These are phyloP conservation scores for Telmatochromis bifrenatus DNA, from an alignment of 2,113 vertebrate species.

Conservation along the genomic window DNA sequence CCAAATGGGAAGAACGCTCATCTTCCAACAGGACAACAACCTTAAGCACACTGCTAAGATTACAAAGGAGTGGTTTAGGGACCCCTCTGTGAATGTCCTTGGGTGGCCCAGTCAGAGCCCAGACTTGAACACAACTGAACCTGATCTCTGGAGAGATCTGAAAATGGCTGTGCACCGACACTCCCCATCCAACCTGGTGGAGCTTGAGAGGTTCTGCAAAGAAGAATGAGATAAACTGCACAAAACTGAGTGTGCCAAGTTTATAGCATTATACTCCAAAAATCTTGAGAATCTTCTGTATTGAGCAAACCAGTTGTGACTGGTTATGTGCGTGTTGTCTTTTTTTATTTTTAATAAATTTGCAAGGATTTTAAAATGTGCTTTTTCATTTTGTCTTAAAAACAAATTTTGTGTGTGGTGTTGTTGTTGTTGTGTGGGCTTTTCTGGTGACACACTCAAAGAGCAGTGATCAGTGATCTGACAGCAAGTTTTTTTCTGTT, in stretches of 20 bases:
- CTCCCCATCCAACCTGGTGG: not conserved
- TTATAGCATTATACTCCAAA: not conserved
- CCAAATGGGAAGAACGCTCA: not conserved
- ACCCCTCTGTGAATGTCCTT: not conserved
- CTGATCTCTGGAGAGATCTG: not conserved
- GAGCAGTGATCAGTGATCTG: not conserved
- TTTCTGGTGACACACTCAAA: not conserved
- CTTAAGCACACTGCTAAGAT: not conserved
- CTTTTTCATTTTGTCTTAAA: not conserved
- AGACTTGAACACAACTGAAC: not conserved
- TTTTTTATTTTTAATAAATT: not conserved
- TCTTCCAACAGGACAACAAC: not conserved
- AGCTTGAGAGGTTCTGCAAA: not conserved
- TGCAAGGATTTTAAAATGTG: not conserved
- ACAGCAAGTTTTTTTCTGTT: not conserved
- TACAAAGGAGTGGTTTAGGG: not conserved
- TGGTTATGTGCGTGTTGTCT: not conserved
- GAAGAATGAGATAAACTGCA: not conserved
- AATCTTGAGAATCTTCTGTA: not conserved
- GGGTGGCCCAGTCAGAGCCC: not conserved
- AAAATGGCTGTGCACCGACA: not conserved
- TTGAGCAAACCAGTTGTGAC: not conserved
- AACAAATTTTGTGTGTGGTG: not conserved
- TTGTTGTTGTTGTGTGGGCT: not conserved
- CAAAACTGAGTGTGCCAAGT: not conserved